Evolutionary conservation across 1,140 invertebrate species (phyloP).

Genomic region (Centruroides sculpturatus): DNA sequence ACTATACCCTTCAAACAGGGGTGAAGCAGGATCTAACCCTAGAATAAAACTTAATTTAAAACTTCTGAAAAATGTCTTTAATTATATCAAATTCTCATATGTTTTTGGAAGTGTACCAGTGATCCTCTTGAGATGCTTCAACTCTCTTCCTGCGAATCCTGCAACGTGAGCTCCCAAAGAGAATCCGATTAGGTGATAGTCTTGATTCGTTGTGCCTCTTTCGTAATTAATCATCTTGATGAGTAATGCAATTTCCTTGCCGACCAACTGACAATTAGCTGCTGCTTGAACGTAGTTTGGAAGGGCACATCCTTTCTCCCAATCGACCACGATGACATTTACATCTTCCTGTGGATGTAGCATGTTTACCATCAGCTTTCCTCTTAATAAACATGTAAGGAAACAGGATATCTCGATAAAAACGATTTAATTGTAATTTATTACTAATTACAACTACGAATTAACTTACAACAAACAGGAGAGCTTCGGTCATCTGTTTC

Average conservation of each 20-base stretch:
- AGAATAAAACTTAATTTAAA: not conserved
- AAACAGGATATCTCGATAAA: not conserved
- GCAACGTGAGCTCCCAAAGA: conserved; percentile 84
- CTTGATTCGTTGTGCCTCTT: conserved; percentile 30
- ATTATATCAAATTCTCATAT: no score
- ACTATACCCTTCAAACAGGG: conserved; percentile 70
- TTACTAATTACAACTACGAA: not conserved
- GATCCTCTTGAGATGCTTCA: conserved; percentile 49
- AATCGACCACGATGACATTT: conserved; percentile 85
- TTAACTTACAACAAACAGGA: conserved; percentile 61
- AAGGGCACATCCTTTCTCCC: conserved; percentile 76
- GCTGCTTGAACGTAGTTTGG: conserved; percentile 87
- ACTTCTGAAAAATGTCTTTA: no score
- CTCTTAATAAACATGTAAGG: not conserved
- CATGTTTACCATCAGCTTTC: not conserved
- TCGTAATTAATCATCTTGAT: conserved; percentile 29
- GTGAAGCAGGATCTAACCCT: conserved; percentile 84
- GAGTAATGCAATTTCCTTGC: conserved; percentile 70
- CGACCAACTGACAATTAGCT: conserved; percentile 81
- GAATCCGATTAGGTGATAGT: conserved; percentile 82
- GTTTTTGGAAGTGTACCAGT: conserved; percentile 41
- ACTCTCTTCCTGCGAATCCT: conserved; percentile 68
- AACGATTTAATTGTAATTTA: not conserved
- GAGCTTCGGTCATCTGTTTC: conserved; percentile 74
- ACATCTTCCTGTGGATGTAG: conserved; percentile 51